Base-by-base conservation (phyloP, 2,113 vertebrate genomes). In the Pterocles burchelli region DNA sequence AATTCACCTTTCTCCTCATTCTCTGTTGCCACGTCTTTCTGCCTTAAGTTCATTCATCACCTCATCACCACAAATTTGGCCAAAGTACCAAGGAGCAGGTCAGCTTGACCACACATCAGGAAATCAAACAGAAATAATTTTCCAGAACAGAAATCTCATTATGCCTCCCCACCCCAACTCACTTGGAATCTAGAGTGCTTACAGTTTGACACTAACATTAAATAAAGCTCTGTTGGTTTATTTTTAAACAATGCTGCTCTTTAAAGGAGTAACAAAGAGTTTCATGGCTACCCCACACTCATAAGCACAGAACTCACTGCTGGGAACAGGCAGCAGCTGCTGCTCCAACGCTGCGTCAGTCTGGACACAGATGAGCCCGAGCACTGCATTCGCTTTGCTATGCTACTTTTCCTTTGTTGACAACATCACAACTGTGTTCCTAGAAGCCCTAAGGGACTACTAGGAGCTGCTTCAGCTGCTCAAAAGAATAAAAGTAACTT, bases 401-500 rank as follows among this genome's bases (percentile, higher is more conserved):
- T 33, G 34, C 82, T 62, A 19, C 71, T 88, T 87, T 86, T 89
- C 55, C 95, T 96, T 58, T 80, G 80, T 89, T 90, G 82, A 87
- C 24, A 57, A 75, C 33, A 91, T 92, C 92, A 67, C 63, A 88
- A 77, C 87, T 43, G n/a, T 95, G 65, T 72, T 96, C 46, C 33
- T 45, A 51, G 76, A 78, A 25, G 7, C 54, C 91, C 82, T 24
- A n/a, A 93, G 94, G 91, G 94, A 92, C 74, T 34, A 74, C 29
- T 9, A 73, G 85, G 61, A 91, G 57, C 59, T 82, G 87, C 68
- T 78, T 81, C 73, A 96, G 78, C 63, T 45, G 45, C 82, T 97
- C 85, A 89, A 92, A 97, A 89, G 84, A 77, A 90, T 85, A 81
- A 80, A 92, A 95, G 82, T 41, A 3, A 55, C 54, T 79, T 81